A percentile compares a stretch with the other conserved stretches of the same genome.
Evolutionary conservation across 2,113 vertebrate genomes (phyloP).

Genomic region (Gracilinanus agilis): DNA sequence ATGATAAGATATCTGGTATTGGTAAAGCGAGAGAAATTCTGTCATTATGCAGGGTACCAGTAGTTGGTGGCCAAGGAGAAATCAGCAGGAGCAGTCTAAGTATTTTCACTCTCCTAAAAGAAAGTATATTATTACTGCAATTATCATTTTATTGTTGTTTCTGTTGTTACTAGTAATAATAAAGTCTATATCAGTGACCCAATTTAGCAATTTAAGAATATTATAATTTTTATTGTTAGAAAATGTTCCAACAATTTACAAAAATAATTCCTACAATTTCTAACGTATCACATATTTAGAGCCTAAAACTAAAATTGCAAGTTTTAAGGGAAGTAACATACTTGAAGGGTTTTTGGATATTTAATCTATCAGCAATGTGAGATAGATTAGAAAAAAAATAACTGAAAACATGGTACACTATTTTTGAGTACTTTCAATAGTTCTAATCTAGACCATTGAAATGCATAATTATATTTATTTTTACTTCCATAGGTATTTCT

Average conservation of each 20-base stretch:
- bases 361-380: neutral
- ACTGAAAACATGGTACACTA: neutral
- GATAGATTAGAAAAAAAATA: neutral
- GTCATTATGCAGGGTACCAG: neutral
- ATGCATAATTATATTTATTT: neutral
- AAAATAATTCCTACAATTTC: neutral
- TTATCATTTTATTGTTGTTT: neutral
- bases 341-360: neutral
- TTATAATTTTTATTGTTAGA: neutral
- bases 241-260: neutral
- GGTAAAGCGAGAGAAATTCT: slow-evolving; percentile 71
- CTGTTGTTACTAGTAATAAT: neutral
- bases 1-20: slow-evolving; percentile 72
- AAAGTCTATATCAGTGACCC: neutral
- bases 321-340: neutral
- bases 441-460: neutral
- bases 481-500: neutral
- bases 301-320: neutral
- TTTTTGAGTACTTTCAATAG: neutral
- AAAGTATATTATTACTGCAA: neutral
- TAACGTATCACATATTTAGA: neutral
- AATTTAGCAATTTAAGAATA: neutral
- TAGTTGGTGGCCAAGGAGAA: neutral
- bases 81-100: neutral
- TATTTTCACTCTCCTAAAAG: neutral